phyloP scores from a whole-genome alignment of 2,113 vertebrate species.

The Planiliza haematocheilus region DNA sequence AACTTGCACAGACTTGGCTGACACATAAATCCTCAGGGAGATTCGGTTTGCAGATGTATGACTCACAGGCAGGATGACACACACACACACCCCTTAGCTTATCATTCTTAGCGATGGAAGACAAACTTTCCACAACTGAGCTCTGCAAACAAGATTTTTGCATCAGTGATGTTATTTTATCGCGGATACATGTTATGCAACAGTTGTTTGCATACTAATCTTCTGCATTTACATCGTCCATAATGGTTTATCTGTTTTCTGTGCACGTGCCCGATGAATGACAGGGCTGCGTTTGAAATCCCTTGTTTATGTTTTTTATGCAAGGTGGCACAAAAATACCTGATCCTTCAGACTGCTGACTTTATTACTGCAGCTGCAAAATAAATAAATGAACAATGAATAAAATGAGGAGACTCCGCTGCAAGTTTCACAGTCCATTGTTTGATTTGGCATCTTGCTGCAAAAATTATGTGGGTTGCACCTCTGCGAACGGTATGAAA shows the following conservation, averaged over 20 bases:
- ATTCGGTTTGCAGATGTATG: slow-evolving; percentile 53
- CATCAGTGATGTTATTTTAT: slow-evolving; percentile 43
- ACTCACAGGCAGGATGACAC: slow-evolving; percentile 55
- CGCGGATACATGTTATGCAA: slow-evolving; percentile 26
- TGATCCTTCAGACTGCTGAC: background rate
- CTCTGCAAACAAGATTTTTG: slow-evolving; percentile 43
- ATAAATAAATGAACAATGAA: background rate
- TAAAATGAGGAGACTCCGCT: background rate
- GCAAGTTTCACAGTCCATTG: background rate
- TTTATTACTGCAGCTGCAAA: slow-evolving; percentile 9
- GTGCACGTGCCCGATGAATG: background rate
- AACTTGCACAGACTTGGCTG: slow-evolving; percentile 48
- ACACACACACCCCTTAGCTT: slow-evolving; percentile 43
- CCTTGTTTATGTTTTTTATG: background rate
- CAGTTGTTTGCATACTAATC: background rate
- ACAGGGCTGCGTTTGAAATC: background rate
- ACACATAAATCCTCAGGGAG: slow-evolving; percentile 47
- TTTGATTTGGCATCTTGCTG: background rate
- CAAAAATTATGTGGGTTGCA: background rate
- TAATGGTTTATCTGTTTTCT: slow-evolving; percentile 14
- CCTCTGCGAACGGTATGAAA: background rate
- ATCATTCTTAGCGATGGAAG: slow-evolving; percentile 66
- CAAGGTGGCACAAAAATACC: background rate
- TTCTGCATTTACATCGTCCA: background rate
- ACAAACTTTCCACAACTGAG: slow-evolving; percentile 59